Evolutionary conservation across 2,797 vertebrate species (phyloP).

Genomic region (Chiloscyllium punctatum): DNA sequence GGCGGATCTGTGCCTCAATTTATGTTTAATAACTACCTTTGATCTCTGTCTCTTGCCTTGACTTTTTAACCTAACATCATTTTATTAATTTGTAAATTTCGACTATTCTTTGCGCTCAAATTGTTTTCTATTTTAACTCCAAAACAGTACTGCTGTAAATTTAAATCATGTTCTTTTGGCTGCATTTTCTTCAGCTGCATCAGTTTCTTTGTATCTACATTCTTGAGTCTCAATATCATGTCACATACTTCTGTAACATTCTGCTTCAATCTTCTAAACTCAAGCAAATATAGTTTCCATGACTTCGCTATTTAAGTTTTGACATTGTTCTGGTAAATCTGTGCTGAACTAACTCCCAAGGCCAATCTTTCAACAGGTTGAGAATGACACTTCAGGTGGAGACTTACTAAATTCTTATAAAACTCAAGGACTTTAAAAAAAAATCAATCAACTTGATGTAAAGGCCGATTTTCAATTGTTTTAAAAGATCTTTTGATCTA

Average conservation of each 20-base stretch:
- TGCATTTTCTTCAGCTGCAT: neutral
- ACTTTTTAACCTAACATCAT: neutral
- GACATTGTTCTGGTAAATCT: too few species aligned
- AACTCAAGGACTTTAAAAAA: neutral
- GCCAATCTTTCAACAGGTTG: neutral
- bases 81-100: neutral
- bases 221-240: neutral
- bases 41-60: neutral
- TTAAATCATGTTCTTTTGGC: neutral
- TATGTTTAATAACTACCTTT: neutral
- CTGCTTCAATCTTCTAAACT: neutral
- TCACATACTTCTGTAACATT: too few species aligned
- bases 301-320: neutral
- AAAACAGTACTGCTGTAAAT: neutral
- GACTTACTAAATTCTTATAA: too few species aligned
- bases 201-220: neutral
- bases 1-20: neutral
- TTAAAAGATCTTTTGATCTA: neutral
- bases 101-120: neutral
- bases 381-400: neutral
- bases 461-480: neutral
- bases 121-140: neutral
- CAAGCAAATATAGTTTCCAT: too few species aligned
- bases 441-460: neutral
- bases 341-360: neutral